These are phyloP conservation scores for Petrocephalus schoutedeni DNA, from an alignment of 2,797 vertebrate species.

Conservation along the genomic window DNA sequence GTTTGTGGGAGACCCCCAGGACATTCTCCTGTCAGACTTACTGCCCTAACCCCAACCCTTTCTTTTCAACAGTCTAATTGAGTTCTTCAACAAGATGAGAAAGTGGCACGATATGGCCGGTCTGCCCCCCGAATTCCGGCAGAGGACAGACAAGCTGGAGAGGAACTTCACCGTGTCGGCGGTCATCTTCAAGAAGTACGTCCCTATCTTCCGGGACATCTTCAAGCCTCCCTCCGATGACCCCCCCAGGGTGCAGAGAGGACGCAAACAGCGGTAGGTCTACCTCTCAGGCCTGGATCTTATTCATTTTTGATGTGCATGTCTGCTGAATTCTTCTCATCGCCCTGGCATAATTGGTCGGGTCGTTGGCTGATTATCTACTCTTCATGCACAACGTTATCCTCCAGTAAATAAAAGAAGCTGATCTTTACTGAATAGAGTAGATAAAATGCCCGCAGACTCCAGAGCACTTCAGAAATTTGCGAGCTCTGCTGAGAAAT, in stretches of 20 bases:
- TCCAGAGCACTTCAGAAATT: not conserved
- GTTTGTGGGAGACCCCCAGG: not conserved
- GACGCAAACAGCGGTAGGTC: conserved; percentile 83
- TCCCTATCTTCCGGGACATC: conserved; percentile 85
- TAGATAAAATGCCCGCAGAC: not conserved
- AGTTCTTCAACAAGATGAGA: conserved; percentile 94
- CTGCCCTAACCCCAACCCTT: not conserved
- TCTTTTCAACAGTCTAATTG: conserved; percentile 69
- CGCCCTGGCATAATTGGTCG: not conserved
- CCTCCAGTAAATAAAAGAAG: not conserved
- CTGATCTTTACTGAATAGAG: not conserved
- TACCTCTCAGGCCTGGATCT: not conserved
- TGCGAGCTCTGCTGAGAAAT: not conserved
- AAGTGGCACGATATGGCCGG: conserved; percentile 95
- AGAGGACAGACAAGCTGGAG: conserved; percentile 80
- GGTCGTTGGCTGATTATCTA: not conserved
- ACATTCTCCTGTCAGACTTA: not conserved
- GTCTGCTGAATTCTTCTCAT: conserved; percentile 18
- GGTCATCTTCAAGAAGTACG: conserved; percentile 92
- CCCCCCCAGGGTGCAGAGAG: conserved; percentile 77
- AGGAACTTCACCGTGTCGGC: conserved; percentile 89
- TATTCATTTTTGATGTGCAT: conserved; percentile 10
- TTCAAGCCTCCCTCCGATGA: conserved; percentile 84
- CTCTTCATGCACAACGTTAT: not conserved
- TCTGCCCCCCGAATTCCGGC: conserved; percentile 79